Evolutionary conservation across 1,140 invertebrate genomes (phyloP), one percentile per base, ranked within the genome.

Genomic region (Pentalonia nigronervosa): DNA sequence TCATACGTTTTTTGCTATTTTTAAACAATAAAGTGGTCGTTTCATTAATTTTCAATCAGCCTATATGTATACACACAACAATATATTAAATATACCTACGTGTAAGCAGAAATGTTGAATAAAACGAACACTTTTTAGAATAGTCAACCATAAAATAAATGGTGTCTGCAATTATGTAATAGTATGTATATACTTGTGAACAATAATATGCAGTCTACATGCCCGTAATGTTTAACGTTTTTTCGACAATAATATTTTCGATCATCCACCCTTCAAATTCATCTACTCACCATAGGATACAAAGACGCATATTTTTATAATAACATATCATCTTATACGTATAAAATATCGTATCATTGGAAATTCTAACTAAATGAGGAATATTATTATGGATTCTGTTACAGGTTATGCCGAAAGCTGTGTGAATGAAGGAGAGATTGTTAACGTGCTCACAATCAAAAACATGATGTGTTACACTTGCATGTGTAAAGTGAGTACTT

Each of bases 391-490:
- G 30, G 30, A n/a, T 76, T 90, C 50, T 94, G 87, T 94, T 93
- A 53, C 92, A 94, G 94, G 94, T 36, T 94, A 91, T 36, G 45
- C 89, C 34, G 83, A 94, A 60, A 91, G 41, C 41, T 94, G 94
- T n/a, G 84, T 84, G 20, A 94, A 94, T 92, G 94, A 94, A 90
- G 94, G 94, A 86, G 94, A 93, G 36, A 53, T 93, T 0, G 94
- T 94, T 3, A 93, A 90, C 67, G 84, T 90, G 36, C 53, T 87
- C 41, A 90, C 53, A 25, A 93, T 94, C 53, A 86, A 91, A n/a
- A 94, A 94, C 20, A 93, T 94, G 20, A 91, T 90, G 60, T 94
- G 94, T n/a, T 94, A 93, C 67, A 93, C 94, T 11, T 94, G 94
- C 76, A 93, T 94, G 45, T 94, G 94, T 41, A 94, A 94, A 92